Conservation (phyloP, 2,113 vertebrate species). For the Guaruba guarouba region DNA sequence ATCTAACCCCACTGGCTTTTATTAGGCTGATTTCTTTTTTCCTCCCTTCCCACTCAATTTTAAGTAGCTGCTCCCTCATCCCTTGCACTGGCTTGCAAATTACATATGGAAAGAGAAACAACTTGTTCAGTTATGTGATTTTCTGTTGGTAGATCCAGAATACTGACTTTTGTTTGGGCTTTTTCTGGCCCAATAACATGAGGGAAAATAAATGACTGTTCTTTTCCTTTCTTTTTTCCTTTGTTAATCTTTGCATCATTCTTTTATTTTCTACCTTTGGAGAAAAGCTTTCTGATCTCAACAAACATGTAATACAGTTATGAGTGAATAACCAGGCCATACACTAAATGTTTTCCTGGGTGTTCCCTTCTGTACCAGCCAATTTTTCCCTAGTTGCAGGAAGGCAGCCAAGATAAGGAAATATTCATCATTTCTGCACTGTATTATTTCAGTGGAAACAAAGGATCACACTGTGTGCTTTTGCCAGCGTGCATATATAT, state of each 20-base stretch:
- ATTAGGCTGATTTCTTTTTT: slow-evolving; percentile 4
- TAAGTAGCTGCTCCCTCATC: neutral
- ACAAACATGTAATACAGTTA: neutral
- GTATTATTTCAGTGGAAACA: slow-evolving; percentile 73
- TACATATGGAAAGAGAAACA: neutral
- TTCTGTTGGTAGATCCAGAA: neutral
- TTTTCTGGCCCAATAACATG: fast-evolving
- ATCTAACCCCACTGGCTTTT: slow-evolving; percentile 12
- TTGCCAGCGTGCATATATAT: neutral
- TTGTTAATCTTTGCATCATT: neutral
- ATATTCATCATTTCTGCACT: slow-evolving; percentile 60
- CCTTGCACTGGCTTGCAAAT: neutral
- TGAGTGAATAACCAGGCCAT: neutral
- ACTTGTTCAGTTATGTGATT: neutral
- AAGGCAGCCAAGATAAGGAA: slow-evolving; percentile 72
- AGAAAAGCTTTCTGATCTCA: slow-evolving; percentile 4
- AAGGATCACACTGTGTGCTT: slow-evolving; percentile 23
- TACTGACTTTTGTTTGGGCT: neutral
- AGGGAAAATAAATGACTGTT: fast-evolving
- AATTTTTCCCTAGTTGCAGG: slow-evolving; percentile 57
- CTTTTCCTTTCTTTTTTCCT: fast-evolving
- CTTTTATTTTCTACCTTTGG: neutral
- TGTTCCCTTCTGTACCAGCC: slow-evolving; percentile 61
- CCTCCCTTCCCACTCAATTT: neutral
- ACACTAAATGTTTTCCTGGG: slow-evolving; percentile 58